Base-by-base conservation (phyloP, 2,113 vertebrate genomes). In the Myotis yumanensis region DNA sequence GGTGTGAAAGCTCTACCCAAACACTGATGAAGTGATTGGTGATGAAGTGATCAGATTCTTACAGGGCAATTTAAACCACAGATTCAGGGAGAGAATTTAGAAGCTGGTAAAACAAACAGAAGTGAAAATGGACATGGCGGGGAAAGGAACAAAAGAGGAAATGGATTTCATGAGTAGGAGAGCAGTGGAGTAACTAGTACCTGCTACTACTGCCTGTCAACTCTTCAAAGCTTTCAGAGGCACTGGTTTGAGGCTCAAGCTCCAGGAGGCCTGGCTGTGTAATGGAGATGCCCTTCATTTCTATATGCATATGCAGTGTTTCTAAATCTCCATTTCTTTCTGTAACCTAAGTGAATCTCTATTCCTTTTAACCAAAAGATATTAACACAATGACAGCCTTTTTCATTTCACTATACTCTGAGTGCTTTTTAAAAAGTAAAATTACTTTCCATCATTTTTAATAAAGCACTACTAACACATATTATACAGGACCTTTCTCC, bases 381-480 rank as follows among this genome's bases (percentile, higher is more conserved):
- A 54, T 88, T 81, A 81, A 84, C 11, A 86, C 35, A 52, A 76
- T 75, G 43, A 54, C 17, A 64, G 77, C 30, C 7, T 37, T 86
- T 93, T 86, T 83, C 62, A 68, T 48, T 81, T 87, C 64, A 81
- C 72, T 71, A 90, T 71, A 94, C 5, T 48, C 43, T 91, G 59
- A 82, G 30, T 28, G 14, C 30, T 75, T 92, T 77, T 72, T 75
- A 81, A 95, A 92, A 96, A 80, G 23, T 71, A 94, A 95, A 92
- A 92, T 87, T 85, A 83, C 46, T 76, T 76, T n/a, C 48, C 77
- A 25, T 57, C 23, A 11, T 51, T 95, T 91, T 90, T 71, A 95
- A 88, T 84, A 80, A 95, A 85, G 46, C 71, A 88, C 18, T 48
- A 82, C 57, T 86, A 59, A 35, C 8, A 28, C 30, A 30, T 76